These are phyloP conservation scores for Geophilus truncorum DNA, from an alignment of 2,888 invertebrate species.

Conservation along the genomic window DNA sequence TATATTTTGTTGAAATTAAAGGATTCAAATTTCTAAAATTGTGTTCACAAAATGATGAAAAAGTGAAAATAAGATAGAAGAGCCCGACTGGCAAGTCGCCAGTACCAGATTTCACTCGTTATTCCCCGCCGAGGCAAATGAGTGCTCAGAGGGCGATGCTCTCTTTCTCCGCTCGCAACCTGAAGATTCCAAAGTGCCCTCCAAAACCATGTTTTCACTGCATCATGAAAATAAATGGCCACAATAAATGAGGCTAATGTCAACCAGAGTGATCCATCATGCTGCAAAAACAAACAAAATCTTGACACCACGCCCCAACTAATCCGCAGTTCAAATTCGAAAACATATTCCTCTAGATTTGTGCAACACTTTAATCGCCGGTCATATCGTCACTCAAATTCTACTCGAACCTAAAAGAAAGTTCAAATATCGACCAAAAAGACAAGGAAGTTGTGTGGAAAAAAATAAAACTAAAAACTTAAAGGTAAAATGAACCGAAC, in stretches of 20 bases:
- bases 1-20: too few relatives aligned
- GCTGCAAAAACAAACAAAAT: conserved; percentile 8
- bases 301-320: background rate
- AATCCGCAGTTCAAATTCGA: background rate
- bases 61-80: background rate
- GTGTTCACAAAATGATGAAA: background rate
- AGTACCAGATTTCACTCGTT: background rate
- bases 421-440: too few relatives aligned
- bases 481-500: too few relatives aligned
- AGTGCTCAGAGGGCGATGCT: conserved; percentile 6
- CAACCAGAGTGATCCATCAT: background rate
- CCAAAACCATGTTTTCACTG: conserved; percentile 14
- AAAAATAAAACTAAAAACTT: too few relatives aligned
- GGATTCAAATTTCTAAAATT: too few relatives aligned
- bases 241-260: conserved; percentile 12
- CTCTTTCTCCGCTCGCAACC: background rate
- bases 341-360: too few relatives aligned
- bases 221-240: conserved; percentile 12
- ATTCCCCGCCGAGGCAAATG: background rate
- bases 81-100: background rate
- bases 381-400: too few relatives aligned
- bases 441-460: too few relatives aligned
- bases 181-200: conserved; percentile 16
- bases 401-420: too few relatives aligned
- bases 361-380: background rate